phyloP scores from a whole-genome alignment of 92 coral and sea anemone genomes.

The Zoanthus gigantus region DNA sequence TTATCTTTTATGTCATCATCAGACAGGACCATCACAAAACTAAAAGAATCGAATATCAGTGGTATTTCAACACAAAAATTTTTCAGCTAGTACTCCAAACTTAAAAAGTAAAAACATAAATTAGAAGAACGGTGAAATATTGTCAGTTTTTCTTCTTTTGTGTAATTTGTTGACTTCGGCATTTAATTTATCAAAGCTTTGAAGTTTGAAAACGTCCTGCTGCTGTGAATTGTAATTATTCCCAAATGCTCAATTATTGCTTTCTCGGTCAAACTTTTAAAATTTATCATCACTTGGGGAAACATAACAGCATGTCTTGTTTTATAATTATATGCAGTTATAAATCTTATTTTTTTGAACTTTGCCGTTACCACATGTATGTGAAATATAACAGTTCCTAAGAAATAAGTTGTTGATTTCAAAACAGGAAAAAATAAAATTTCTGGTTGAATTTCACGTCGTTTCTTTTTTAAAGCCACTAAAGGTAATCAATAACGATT shows the following conservation, averaged over 20 bases:
- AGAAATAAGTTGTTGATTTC: no score
- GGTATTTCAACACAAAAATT: not conserved
- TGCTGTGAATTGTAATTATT: not conserved
- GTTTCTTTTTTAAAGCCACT: no score
- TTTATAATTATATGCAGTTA: not conserved
- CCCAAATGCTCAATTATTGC: not conserved
- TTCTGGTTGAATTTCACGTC: no score
- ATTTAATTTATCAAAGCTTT: not conserved
- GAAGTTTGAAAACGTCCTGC: not conserved
- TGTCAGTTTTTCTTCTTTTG: not conserved
- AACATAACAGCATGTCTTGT: not conserved
- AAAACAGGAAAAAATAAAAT: no score
- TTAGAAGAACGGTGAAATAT: not conserved
- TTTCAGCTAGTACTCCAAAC: not conserved
- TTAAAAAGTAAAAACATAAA: not conserved
- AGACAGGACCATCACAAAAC: slow-evolving; percentile 6
- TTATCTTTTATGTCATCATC: slow-evolving; percentile 37
- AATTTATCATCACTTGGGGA: not conserved
- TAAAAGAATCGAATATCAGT: slow-evolving; percentile 1
- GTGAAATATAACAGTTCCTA: no score
- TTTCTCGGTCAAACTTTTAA: not conserved
- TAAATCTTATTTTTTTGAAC: no score
- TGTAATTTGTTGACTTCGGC: not conserved
- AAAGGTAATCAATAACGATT: no score
- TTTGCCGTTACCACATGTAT: no score